phyloP scores from a whole-genome alignment of 2,797 vertebrate genomes.

The Melopsittacus undulatus region DNA sequence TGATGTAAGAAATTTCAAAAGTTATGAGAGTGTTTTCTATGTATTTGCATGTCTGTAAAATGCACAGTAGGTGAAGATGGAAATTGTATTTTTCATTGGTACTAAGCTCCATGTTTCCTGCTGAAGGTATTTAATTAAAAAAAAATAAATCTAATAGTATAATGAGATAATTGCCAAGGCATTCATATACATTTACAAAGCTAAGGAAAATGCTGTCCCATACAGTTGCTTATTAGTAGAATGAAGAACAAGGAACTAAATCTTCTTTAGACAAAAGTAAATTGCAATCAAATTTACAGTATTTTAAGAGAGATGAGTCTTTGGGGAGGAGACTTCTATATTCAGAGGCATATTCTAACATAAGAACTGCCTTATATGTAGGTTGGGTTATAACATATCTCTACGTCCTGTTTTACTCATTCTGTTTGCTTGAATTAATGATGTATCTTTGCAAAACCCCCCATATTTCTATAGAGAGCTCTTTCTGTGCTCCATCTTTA shows the following conservation, averaged over 20 bases:
- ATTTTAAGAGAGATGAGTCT: not conserved
- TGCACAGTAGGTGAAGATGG: not conserved
- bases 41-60: slow-evolving; percentile 49
- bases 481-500: not conserved
- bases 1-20: not conserved
- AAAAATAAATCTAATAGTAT: not conserved
- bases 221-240: slow-evolving; percentile 15
- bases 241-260: slow-evolving; percentile 17
- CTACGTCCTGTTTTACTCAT: not conserved
- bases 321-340: not conserved
- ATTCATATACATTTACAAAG: not conserved
- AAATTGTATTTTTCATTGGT: slow-evolving; percentile 28
- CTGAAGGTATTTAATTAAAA: slow-evolving; percentile 24
- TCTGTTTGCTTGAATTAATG: not conserved
- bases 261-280: not conserved
- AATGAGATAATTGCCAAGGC: slow-evolving; percentile 14
- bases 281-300: not conserved
- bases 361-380: not conserved
- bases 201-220: not conserved
- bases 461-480: not conserved
- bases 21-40: not conserved
- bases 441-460: not conserved
- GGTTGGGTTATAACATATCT: not conserved
- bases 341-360: not conserved
- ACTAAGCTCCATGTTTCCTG: not conserved